Base-by-base conservation (phyloP, 2,888 invertebrate species). In the Lacanobia wlatinum region DNA sequence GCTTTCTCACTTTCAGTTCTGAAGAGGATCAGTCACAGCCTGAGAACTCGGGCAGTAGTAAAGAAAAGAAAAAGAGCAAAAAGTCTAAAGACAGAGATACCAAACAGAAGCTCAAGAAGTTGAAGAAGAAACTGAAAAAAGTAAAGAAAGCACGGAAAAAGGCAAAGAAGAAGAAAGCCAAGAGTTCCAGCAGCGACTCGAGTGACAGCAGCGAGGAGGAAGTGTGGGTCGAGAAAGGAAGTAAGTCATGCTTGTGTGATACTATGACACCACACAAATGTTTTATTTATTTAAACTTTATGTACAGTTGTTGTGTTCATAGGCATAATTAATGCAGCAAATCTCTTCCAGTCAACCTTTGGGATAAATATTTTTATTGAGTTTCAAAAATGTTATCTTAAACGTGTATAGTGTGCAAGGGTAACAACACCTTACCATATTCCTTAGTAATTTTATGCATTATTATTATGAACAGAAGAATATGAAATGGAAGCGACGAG, bases 161-260 rank as follows among this genome's bases (percentile, higher is more conserved):
- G 84, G 96, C 96, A 6, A 96, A 95, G 80, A 95, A 96, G 84
- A 95, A 96, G 83, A 95, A 95, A 80, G 87, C 92, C 7, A 90
- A 92, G 68, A 90, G 88, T 28, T 95, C 95, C 1, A 94, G 94
- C 73, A 94, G 94, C 73, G 93, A 92, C 65, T 93, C 93, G 14
- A 90, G 92, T 67, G 90, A 93, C 0, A 93, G 93, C 16, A 80
- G 78, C 38, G 95, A 93, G 40, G 96, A 96, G 75, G 97, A 97
- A 73, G 92, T 97, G 70, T 98, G 98, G 98, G 96, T 98, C 1
- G 98, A 98, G 88, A 97, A 97, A 94, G 96, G 96, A 85, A 94
- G 93, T 96, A 86, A 56, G 56, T 56, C n/a, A 34, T 38, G 18
- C 34, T 56, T 34, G 48, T 48, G 46, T 5, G 5, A 18, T 7